phyloP scores from a whole-genome alignment of 1,140 invertebrate genomes.

The Physella acuta region DNA sequence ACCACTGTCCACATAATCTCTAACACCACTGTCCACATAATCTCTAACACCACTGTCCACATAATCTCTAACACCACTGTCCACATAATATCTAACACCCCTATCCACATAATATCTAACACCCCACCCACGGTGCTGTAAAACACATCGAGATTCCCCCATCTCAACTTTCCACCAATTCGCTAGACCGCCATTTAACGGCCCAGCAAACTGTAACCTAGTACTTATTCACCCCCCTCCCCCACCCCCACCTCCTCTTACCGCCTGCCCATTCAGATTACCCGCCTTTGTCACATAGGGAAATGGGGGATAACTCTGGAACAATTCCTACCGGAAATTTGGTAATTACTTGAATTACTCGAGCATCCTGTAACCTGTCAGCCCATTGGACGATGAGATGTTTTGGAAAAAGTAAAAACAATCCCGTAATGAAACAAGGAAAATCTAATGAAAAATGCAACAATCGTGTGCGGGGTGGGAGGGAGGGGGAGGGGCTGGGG shows the following conservation, averaged over 20 bases:
- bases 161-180: too few species aligned
- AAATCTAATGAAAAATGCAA: neutral
- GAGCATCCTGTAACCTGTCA: neutral
- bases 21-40: too few species aligned
- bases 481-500: too few species aligned
- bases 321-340: slow-evolving; percentile 21
- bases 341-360: slow-evolving; percentile 16
- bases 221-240: slow-evolving; percentile 6
- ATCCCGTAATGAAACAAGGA: neutral
- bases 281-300: slow-evolving; percentile 5
- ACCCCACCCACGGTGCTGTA: too few species aligned
- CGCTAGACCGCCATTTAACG: too few species aligned
- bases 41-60: too few species aligned
- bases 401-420: neutral
- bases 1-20: too few species aligned
- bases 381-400: slow-evolving; percentile 8
- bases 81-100: too few species aligned
- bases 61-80: too few species aligned
- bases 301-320: slow-evolving; percentile 5
- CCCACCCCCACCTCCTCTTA: neutral
- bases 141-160: too few species aligned
- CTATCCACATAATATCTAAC: too few species aligned
- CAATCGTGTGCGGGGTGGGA: too few species aligned
- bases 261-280: slow-evolving; percentile 9
- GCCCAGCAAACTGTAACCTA: neutral